Conservation (phyloP, 1,140 invertebrate genomes). For the Antheraea mylitta region DNA sequence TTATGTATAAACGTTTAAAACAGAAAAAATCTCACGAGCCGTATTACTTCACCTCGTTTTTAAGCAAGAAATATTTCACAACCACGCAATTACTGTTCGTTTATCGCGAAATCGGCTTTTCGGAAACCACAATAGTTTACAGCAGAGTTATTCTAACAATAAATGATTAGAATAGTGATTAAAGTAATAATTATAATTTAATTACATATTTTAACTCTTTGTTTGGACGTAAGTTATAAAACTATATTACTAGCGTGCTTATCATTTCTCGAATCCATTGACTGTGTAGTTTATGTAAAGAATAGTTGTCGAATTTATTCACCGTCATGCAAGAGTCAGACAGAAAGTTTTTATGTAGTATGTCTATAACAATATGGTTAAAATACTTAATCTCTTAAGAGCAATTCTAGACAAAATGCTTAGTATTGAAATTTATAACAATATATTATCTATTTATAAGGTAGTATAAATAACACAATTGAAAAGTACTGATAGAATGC, state of each 20-base stretch:
- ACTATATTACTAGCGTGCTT: background rate
- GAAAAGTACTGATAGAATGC: too few species aligned
- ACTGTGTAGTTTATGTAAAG: too few species aligned
- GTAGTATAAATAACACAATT: too few species aligned
- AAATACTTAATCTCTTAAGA: too few species aligned
- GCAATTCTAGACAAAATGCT: too few species aligned
- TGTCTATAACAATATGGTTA: too few species aligned
- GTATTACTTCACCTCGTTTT: constrained; percentile 9
- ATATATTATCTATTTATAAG: too few species aligned
- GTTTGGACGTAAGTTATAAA: background rate
- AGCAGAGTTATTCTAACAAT: background rate
- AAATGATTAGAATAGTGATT: background rate
- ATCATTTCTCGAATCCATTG: background rate
- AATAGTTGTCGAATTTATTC: too few species aligned
- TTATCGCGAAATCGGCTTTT: background rate
- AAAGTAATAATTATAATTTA: background rate
- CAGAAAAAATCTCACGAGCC: constrained; percentile 4
- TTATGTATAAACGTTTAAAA: constrained; percentile 4
- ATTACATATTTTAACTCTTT: background rate
- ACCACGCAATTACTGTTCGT: constrained; percentile 8
- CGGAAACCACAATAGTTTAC: constrained; percentile 1
- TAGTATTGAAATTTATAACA: too few species aligned
- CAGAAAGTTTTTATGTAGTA: too few species aligned
- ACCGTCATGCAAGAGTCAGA: too few species aligned
- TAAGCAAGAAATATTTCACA: constrained; percentile 12